Percentiles rank a stretch among this genome's conserved stretches.
phyloP scores from a whole-genome alignment of 2,888 invertebrate genomes.

The Lepidochrysops patricia region DNA sequence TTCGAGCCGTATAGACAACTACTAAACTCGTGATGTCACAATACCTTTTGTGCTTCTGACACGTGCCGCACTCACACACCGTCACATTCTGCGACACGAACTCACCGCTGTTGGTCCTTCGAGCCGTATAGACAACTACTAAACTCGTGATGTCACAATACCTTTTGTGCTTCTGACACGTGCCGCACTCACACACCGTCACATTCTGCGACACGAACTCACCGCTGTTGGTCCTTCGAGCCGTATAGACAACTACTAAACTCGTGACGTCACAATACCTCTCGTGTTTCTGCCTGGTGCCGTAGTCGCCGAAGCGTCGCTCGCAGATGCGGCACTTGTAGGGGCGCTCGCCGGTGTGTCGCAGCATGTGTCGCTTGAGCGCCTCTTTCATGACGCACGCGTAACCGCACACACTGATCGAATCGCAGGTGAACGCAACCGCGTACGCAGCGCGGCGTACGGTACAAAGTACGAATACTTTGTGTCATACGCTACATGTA shows the following conservation, averaged over 20 bases:
- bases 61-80: no score
- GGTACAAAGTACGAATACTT: no score
- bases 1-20: no score
- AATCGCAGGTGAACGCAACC: neutral
- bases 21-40: no score
- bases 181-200: no score
- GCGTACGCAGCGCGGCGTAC: no score
- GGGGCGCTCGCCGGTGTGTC: constrained; percentile 56
- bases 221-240: constrained; percentile 37
- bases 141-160: constrained; percentile 17
- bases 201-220: constrained; percentile 49
- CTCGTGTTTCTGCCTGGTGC: constrained; percentile 61
- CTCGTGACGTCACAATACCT: no score
- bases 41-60: no score
- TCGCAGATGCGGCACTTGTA: constrained; percentile 61
- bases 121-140: neutral
- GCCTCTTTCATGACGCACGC: constrained; percentile 53
- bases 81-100: no score
- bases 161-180: constrained; percentile 63
- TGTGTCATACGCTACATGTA: neutral
- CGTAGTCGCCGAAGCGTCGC: constrained; percentile 54
- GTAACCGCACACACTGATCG: constrained; percentile 48
- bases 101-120: constrained; percentile 32
- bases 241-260: neutral
- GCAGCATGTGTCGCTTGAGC: constrained; percentile 57